Evolutionary conservation across 2,888 invertebrate species (phyloP).

Genomic region (Fissipunctia ypsillon): DNA sequence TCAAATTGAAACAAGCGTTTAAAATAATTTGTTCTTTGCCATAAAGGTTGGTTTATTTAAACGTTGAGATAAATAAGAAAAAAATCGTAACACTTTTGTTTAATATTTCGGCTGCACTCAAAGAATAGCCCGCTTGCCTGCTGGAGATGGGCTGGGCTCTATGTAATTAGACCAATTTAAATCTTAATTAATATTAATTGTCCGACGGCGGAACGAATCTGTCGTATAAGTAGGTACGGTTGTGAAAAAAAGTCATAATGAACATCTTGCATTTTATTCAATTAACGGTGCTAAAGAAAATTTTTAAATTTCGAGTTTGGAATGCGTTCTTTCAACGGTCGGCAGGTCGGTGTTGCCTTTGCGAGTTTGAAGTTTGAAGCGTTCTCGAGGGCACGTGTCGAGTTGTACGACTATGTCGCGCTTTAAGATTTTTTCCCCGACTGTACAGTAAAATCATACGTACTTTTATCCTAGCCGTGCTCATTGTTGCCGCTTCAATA

Average conservation of each 20-base stretch:
- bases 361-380: conserved; percentile 72
- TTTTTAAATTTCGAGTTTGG: conserved; percentile 63
- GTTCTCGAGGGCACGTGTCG: conserved; percentile 70
- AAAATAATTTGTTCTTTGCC: conserved; percentile 1
- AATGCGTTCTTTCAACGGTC: conserved; percentile 58
- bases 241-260: conserved; percentile 78
- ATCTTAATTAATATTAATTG: conserved; percentile 91
- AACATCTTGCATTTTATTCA: conserved; percentile 69
- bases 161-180: conserved; percentile 91
- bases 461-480: conserved; percentile 80
- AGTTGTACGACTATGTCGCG: conserved; percentile 64
- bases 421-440: conserved; percentile 76
- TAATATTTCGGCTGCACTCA: conserved; percentile 76
- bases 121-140: conserved; percentile 81
- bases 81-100: conserved; percentile 67
- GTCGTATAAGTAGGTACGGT: conserved; percentile 86
- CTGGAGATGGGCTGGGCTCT: conserved; percentile 86
- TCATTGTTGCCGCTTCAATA: conserved; percentile 85
- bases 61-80: conserved; percentile 23
- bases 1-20: not conserved
- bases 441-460: conserved; percentile 86
- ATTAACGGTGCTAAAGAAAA: conserved; percentile 56
- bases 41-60: conserved; percentile 19
- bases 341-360: conserved; percentile 65
- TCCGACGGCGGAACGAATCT: conserved; percentile 89